phyloP scores from a whole-genome alignment of 1,140 invertebrate genomes.

The Drosophila bifasciata region DNA sequence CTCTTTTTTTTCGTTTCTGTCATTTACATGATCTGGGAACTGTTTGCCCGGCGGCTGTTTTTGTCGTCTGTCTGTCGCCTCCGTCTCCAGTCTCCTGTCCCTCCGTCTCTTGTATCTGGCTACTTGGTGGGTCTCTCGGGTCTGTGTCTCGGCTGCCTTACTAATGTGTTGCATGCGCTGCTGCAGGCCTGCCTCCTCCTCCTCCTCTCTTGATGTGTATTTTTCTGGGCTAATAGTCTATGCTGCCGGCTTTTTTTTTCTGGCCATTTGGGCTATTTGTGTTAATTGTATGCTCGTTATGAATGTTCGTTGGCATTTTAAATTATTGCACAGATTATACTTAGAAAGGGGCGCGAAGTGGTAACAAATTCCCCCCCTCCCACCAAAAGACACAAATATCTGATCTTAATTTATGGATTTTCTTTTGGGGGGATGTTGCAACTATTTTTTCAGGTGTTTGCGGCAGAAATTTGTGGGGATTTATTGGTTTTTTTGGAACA shows the following conservation, averaged over 20 bases:
- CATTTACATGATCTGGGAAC: constrained; percentile 64
- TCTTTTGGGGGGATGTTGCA: too few species aligned
- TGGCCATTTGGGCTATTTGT: constrained; percentile 48
- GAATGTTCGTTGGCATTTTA: constrained; percentile 52
- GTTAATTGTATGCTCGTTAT: constrained; percentile 70
- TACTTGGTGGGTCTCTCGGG: constrained; percentile 68
- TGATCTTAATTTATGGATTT: too few species aligned
- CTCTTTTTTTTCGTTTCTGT: constrained; percentile 14
- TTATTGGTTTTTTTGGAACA: too few species aligned
- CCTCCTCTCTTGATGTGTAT: constrained; percentile 44
- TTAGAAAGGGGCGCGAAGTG: neutral
- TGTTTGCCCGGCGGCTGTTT: constrained; percentile 62
- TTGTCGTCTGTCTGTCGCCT: constrained; percentile 48
- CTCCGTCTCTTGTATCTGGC: constrained; percentile 58
- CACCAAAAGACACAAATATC: too few species aligned
- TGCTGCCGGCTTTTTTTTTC: constrained; percentile 22
- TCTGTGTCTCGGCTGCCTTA: constrained; percentile 16
- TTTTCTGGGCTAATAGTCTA: constrained; percentile 73
- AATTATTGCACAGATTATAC: constrained; percentile 31
- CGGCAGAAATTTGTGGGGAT: too few species aligned
- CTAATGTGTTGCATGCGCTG: constrained; percentile 63
- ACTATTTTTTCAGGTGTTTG: too few species aligned
- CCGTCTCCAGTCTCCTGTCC: constrained; percentile 4
- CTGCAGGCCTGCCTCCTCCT: neutral
- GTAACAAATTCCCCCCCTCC: neutral